Conservation (phyloP, 2,888 invertebrate species). For the Psylliodes chrysocephalus region DNA sequence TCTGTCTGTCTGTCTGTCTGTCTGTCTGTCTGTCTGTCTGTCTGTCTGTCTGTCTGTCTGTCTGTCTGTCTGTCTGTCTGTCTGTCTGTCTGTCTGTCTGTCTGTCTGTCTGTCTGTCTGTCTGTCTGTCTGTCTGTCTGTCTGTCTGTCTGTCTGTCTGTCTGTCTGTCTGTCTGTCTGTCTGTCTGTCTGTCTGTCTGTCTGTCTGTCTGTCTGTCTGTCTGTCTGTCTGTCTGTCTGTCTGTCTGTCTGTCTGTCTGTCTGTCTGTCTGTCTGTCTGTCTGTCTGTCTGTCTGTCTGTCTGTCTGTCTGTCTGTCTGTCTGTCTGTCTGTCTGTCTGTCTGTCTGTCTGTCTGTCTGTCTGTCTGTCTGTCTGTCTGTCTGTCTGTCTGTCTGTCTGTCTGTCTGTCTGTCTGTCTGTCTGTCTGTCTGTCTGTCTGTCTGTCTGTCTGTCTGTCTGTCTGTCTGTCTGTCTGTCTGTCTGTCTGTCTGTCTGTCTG, state of each 20-base stretch:
- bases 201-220: slow-evolving; percentile 31
- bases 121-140: slow-evolving; percentile 35
- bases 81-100: slow-evolving; percentile 26
- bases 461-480: neutral
- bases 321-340: slow-evolving; percentile 11
- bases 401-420: slow-evolving; percentile 2
- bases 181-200: slow-evolving; percentile 31
- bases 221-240: slow-evolving; percentile 30
- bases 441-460: slow-evolving; percentile 1
- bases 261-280: slow-evolving; percentile 9
- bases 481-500: slow-evolving; percentile 10
- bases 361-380: slow-evolving; percentile 1
- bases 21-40: slow-evolving; percentile 26
- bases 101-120: slow-evolving; percentile 36
- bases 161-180: slow-evolving; percentile 34
- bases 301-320: slow-evolving; percentile 10
- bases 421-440: neutral
- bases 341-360: slow-evolving; percentile 6
- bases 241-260: slow-evolving; percentile 6
- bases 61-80: slow-evolving; percentile 32
- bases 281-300: slow-evolving; percentile 7
- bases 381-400: neutral
- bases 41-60: slow-evolving; percentile 28
- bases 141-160: slow-evolving; percentile 35
- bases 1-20: slow-evolving; percentile 25